Percentiles rank a stretch among this genome's conserved stretches.
These are phyloP conservation scores for Oscheius sp. DNA, from an alignment of 2,888 invertebrate species.

Conservation along the genomic window DNA sequence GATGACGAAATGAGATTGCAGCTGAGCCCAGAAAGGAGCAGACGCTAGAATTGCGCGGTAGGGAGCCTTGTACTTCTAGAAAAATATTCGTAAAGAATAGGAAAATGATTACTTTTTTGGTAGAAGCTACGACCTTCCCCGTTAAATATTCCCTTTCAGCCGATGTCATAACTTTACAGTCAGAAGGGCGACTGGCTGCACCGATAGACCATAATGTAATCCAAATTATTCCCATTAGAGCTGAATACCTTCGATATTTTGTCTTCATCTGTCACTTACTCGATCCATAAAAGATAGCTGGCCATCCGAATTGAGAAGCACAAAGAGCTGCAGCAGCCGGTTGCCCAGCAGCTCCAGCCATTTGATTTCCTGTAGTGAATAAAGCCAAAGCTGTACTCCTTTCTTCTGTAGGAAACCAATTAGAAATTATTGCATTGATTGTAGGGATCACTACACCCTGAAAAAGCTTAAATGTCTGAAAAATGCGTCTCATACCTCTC, in stretches of 20 bases:
- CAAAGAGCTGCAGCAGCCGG: conserved; percentile 63
- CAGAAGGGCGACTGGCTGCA: conserved; percentile 49
- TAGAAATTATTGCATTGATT: conserved; percentile 62
- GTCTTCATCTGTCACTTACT: conserved; percentile 39
- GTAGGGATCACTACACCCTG: conserved; percentile 64
- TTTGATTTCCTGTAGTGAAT: conserved; percentile 63
- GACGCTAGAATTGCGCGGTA: conserved; percentile 50
- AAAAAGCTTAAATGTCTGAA: conserved; percentile 1
- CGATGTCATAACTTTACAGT: conserved; percentile 55
- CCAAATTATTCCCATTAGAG: conserved; percentile 46
- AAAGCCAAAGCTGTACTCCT: conserved; percentile 59
- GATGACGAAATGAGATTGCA: conserved; percentile 53
- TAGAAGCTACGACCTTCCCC: conserved; percentile 42
- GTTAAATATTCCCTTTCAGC: conserved; percentile 50
- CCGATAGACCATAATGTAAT: conserved; percentile 45
- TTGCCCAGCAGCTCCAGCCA: conserved; percentile 57
- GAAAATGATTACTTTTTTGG: background rate
- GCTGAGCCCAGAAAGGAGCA: conserved; percentile 49
- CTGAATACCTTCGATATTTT: conserved; percentile 33
- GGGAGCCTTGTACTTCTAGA: conserved; percentile 35
- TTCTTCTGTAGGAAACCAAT: conserved; percentile 66
- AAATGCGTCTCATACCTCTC: conserved; percentile 47
- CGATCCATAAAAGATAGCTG: conserved; percentile 60
- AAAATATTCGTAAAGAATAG: background rate
- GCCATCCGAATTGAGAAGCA: conserved; percentile 59